Evolutionary conservation across 35 echinoderm and acorn worm species (phyloP).

Genomic region (Patiria miniata): DNA sequence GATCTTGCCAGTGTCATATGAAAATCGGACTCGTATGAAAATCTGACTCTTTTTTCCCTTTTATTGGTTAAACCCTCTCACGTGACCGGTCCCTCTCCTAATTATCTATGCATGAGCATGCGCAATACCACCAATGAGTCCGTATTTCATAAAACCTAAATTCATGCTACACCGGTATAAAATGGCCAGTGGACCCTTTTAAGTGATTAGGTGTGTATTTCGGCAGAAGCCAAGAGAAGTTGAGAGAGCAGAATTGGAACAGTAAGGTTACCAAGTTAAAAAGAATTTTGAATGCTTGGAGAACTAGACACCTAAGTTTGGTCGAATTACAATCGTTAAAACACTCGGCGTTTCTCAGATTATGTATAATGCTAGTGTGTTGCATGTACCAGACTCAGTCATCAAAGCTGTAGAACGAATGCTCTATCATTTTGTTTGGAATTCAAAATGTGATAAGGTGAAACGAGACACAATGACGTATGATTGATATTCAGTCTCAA

Average conservation of each 20-base stretch:
- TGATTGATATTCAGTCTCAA: constrained; percentile 11
- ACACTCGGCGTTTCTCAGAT: constrained; percentile 2
- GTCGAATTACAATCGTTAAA: neutral
- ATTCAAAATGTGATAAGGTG: neutral
- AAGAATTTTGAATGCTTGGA: neutral
- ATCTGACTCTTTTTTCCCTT: too few relatives aligned
- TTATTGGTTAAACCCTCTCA: too few relatives aligned
- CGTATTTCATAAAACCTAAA: too few relatives aligned
- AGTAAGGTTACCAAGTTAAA: too few relatives aligned
- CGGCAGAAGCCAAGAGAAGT: neutral
- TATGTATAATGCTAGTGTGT: constrained; percentile 8
- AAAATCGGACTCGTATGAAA: too few relatives aligned
- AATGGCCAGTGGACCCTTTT: too few relatives aligned
- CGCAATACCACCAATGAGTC: too few relatives aligned
- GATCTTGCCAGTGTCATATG: too few relatives aligned
- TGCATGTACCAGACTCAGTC: neutral
- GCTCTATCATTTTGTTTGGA: constrained; percentile 1
- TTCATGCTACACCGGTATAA: too few relatives aligned
- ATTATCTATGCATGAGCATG: too few relatives aligned
- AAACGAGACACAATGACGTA: neutral
- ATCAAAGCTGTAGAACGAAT: constrained; percentile 11
- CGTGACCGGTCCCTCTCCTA: too few relatives aligned
- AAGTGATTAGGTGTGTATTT: neutral
- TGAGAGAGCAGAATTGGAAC: neutral
- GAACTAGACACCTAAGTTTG: neutral